Percentiles rank a stretch among this genome's conserved stretches.
These are phyloP conservation scores for Heliothis subflexa DNA, from an alignment of 1,140 invertebrate species.

Conservation along the genomic window DNA sequence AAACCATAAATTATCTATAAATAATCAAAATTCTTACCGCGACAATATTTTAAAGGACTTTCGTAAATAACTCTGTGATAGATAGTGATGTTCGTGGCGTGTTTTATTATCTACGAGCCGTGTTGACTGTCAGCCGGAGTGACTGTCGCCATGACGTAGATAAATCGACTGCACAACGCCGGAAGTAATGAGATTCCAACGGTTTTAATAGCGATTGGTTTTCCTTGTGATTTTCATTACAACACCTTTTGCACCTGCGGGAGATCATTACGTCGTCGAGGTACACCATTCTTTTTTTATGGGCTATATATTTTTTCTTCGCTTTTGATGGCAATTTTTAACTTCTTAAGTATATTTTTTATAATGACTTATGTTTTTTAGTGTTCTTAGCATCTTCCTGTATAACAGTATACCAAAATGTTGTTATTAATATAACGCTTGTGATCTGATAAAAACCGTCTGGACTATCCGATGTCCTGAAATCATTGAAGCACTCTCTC, in stretches of 20 bases:
- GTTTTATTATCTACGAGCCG: constrained; percentile 46
- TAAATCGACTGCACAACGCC: constrained; percentile 39
- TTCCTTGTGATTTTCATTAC: constrained; percentile 45
- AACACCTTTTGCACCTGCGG: constrained; percentile 13
- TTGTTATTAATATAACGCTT: background rate
- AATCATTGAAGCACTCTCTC: background rate
- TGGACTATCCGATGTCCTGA: background rate
- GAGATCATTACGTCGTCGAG: constrained; percentile 19
- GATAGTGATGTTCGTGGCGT: constrained; percentile 48
- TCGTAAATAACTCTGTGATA: constrained; percentile 44
- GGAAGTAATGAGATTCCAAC: constrained; percentile 48
- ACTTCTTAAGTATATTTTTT: too few species aligned
- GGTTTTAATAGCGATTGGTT: constrained; percentile 48
- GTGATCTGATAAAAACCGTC: background rate
- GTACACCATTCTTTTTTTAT: constrained; percentile 1
- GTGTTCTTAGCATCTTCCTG: background rate
- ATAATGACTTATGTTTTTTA: background rate
- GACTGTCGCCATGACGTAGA: constrained; percentile 45
- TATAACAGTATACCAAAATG: background rate
- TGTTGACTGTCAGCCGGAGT: constrained; percentile 47
- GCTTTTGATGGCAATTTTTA: background rate
- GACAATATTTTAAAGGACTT: constrained; percentile 44
- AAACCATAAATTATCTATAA: background rate
- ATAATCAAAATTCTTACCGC: constrained; percentile 30
- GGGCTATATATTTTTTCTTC: constrained; percentile 1